Conservation (phyloP, 2,888 invertebrate genomes). For the Aphidius colemani region DNA sequence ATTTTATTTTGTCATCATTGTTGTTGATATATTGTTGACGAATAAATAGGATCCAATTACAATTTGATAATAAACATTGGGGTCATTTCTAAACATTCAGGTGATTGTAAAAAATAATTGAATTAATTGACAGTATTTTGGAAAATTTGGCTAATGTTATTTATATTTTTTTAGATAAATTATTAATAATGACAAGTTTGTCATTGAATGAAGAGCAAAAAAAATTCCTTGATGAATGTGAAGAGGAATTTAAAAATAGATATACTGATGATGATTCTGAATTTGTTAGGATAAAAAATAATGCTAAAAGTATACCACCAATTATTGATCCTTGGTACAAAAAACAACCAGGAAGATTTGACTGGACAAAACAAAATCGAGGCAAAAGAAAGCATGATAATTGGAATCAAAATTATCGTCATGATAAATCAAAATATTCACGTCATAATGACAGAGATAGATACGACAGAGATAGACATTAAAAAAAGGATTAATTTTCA, state of each 20-base stretch:
- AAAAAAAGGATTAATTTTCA: slow-evolving; percentile 16
- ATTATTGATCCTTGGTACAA: slow-evolving; percentile 66
- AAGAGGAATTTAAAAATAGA: slow-evolving; percentile 67
- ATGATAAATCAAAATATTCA: slow-evolving; percentile 31
- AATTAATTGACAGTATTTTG: background rate
- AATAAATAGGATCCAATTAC: no score
- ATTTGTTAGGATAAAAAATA: slow-evolving; percentile 63
- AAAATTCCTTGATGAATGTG: slow-evolving; percentile 67
- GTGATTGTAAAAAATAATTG: background rate
- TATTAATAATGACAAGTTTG: background rate
- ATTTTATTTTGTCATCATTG: no score
- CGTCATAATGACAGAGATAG: slow-evolving; percentile 21
- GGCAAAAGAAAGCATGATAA: slow-evolving; percentile 35
- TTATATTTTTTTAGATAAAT: no score
- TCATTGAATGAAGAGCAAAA: slow-evolving; percentile 65
- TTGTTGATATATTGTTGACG: no score
- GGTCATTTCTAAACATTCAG: no score
- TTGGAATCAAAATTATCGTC: slow-evolving; percentile 34
- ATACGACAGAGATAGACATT: background rate
- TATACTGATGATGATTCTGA: slow-evolving; percentile 69
- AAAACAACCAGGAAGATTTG: slow-evolving; percentile 39
- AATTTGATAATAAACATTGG: no score
- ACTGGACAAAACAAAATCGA: slow-evolving; percentile 40
- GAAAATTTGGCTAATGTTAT: no score
- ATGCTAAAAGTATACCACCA: slow-evolving; percentile 63